These are phyloP conservation scores for Delia radicum DNA, from an alignment of 1,140 invertebrate genomes.

Conservation along the genomic window DNA sequence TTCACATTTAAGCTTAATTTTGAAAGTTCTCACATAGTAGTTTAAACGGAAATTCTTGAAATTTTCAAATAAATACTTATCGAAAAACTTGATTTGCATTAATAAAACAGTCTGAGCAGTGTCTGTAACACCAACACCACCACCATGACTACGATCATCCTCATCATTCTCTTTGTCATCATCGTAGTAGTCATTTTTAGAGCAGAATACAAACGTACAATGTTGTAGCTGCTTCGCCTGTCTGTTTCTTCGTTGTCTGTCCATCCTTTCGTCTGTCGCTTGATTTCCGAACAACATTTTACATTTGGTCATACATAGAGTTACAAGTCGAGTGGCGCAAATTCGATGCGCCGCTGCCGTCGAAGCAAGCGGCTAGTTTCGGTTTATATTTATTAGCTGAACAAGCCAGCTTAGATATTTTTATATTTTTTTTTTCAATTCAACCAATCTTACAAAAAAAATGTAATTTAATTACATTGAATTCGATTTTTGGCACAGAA, in stretches of 20 bases:
- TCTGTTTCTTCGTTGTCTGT: neutral
- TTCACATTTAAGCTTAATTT: neutral
- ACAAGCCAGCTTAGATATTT: too few species aligned
- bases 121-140: neutral
- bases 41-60: neutral
- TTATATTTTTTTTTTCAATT: too few species aligned
- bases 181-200: neutral
- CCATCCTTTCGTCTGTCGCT: neutral
- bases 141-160: neutral
- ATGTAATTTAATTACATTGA: too few species aligned
- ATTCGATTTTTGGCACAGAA: too few species aligned
- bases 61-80: neutral
- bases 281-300: neutral
- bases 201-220: neutral
- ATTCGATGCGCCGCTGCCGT: too few species aligned
- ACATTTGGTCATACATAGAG: too few species aligned
- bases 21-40: neutral
- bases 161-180: neutral
- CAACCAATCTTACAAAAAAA: too few species aligned
- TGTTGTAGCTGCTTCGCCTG: neutral
- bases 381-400: too few species aligned
- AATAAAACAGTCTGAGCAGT: neutral
- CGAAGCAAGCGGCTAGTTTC: too few species aligned
- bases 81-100: neutral
- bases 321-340: too few species aligned